Base-by-base conservation (phyloP, 2,888 invertebrate species). In the Mycalesis mineus region DNA sequence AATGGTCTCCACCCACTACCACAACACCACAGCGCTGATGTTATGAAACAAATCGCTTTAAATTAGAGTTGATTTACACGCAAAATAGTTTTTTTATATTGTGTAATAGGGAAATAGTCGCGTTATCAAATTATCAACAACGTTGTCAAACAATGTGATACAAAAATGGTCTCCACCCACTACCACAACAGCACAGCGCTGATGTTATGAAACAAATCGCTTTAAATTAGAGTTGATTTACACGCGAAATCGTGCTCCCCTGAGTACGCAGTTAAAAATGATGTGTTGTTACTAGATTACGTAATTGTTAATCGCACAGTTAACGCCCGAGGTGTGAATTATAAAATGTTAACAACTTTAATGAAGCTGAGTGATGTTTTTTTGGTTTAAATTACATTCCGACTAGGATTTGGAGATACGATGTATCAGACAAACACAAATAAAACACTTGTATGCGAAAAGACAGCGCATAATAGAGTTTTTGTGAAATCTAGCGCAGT, bases 231-330 rank as follows among this genome's bases (percentile, higher is more conserved):
- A 47, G 6, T 47, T 55, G 47, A 55, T 51, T 54, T 44, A 49
- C 39, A 44, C n/a, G 22, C 40, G 14, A 47, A 41, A 33, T 51
- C 58, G 51, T 59, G 55, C 33, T 51, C 50, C 36, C 28, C 51
- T 42, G 41, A 45, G 44, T 42, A 45, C 49, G 42, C 40, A 29
- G 17, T 49, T 55, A 22, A 51, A 53, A 55, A 42, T 47, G 31
- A 53, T 49, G 39, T 59, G 41, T n/a, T 22, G 9, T 11, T 1
- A 48, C 28, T 41, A 41, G 33, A 54, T 47, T 45, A 36, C 42
- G 69, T 67, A 66, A 70, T 72, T 71, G 6, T 51, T 28, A 41
- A 51, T 51, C 15, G 40, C 41, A 22, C 11, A 15, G 29, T 41
- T 41, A 51, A 41, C 50, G 28, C 50, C 39, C 39, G 50, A 22